Conservation (phyloP, 2,113 vertebrate genomes). For the Dipodomys merriami region DNA sequence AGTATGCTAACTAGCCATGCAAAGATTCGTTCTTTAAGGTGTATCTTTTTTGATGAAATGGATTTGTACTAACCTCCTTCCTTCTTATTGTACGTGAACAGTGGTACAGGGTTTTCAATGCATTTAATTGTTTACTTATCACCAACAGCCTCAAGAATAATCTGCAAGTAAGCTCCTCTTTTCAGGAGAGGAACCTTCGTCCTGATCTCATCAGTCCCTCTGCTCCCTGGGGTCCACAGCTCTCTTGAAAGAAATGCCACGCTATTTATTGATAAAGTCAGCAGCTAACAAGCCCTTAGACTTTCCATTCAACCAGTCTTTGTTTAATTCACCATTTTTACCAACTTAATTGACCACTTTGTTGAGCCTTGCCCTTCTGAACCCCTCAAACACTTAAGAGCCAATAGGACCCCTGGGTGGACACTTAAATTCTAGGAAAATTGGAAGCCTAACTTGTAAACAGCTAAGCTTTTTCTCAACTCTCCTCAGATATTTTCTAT, state of each 20-base stretch:
- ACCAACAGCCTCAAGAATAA: not conserved
- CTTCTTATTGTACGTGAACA: not conserved
- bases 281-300: too few relatives aligned
- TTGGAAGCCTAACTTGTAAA: not conserved
- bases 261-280: too few relatives aligned
- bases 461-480: not conserved
- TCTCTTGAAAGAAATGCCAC: too few relatives aligned
- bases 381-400: not conserved
- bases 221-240: not conserved
- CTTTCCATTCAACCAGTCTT: not conserved
- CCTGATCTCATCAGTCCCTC: not conserved
- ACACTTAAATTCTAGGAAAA: slow-evolving; percentile 2
- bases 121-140: slow-evolving; percentile 6
- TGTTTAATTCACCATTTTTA: not conserved
- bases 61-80: not conserved
- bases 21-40: not conserved
- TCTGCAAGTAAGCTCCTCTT: not conserved
- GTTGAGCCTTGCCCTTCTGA: not conserved
- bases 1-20: not conserved
- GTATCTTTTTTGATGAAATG: not conserved
- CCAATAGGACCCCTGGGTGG: not conserved
- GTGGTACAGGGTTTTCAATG: not conserved
- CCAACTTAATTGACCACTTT: not conserved
- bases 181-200: not conserved
- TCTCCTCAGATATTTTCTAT: not conserved